Evolutionary conservation across 2,113 vertebrate genomes (phyloP), one percentile per base, ranked within the genome.

Genomic region (Prinia subflava): DNA sequence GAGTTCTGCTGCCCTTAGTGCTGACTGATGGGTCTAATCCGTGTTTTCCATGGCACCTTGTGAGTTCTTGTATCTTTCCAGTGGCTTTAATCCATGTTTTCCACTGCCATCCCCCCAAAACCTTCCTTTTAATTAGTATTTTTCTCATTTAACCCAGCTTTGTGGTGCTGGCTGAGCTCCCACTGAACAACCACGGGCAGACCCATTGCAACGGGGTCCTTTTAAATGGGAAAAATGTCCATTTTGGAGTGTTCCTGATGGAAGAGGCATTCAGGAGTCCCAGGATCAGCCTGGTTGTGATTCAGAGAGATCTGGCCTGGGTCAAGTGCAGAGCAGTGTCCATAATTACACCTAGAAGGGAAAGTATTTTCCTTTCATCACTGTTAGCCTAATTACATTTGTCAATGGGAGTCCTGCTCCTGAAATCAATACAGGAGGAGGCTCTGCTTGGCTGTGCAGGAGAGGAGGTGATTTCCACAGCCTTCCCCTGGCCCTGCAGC

Each of bases 371-470:
- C 47, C 84, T 83, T 87, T 56, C 1, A 37, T 94, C 74, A 57
- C 71, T 19, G 74, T 89, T 94, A 49, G 73, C 79, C 78, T 80
- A 77, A 91, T 95, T 96, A 81, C 37, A 19, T 83, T 75, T 94
- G 83, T 93, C 37, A 23, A 14, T 46, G 83, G 90, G 71, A 71
- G 80, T 87, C 69, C 35, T 10, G 63, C 89, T 94, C 70, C 73
- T 78, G 88, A 79, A 96, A 95, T 97, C 65, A 15, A 88, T 96
- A 46, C 20, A 13, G 62, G 55, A 31, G 24, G 42, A 46, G 41
- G 94, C 91, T 86, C 57, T 93, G 79, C 94, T 92, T 33, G 41
- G 62, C 42, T 68, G 46, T 20, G 16, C 19, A 60, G 27, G 59
- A 63, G 77, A 67, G 74, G 47, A 92, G 65, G 50, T 35, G 42